Conservation (phyloP, 2,113 vertebrate species). For the Pangasianodon gigas region DNA sequence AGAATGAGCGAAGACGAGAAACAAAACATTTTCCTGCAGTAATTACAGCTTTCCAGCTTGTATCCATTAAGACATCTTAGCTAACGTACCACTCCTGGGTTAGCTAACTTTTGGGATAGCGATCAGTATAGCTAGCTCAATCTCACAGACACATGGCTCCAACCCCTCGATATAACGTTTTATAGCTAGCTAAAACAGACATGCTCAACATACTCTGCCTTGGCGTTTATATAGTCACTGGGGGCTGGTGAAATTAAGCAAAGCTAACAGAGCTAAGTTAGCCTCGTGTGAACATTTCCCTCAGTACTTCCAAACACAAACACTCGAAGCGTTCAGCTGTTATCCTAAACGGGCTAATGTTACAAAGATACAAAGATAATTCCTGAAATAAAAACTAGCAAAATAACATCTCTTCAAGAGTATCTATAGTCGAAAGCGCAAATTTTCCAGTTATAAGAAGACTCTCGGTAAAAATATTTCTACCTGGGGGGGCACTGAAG, state of each 20-base stretch:
- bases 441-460: not conserved
- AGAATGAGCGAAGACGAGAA: not conserved
- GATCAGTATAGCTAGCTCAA: not conserved
- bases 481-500: constrained; percentile 75
- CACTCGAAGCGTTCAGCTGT: not conserved
- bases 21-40: too few relatives aligned
- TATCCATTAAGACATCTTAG: not conserved
- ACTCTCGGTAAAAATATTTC: not conserved
- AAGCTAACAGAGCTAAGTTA: not conserved
- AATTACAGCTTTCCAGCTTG: not conserved
- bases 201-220: not conserved
- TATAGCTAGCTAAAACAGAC: too few relatives aligned
- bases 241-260: not conserved
- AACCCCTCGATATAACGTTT: too few relatives aligned
- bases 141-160: not conserved
- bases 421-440: not conserved
- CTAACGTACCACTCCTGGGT: not conserved
- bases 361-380: not conserved
- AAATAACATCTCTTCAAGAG: too few relatives aligned
- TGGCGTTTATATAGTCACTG: too few relatives aligned
- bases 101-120: not conserved
- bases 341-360: not conserved
- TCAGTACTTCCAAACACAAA: constrained; percentile 1
- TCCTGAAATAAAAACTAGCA: not conserved
- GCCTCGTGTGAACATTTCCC: not conserved